These are phyloP conservation scores for Morelia viridis DNA, from an alignment of 2,797 vertebrate genomes.

Conservation along the genomic window DNA sequence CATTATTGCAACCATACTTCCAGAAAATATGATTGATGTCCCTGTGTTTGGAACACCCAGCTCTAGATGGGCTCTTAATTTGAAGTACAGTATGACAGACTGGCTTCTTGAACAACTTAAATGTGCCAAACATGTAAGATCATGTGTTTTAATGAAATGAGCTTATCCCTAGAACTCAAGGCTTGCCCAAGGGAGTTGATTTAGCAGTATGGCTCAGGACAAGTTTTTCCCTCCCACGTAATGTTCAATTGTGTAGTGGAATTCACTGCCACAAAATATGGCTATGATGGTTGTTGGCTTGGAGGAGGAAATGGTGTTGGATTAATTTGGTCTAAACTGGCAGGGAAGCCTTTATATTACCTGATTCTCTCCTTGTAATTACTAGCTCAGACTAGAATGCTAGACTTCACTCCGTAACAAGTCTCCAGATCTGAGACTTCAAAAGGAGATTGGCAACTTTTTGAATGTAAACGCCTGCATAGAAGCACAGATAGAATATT, in stretches of 20 bases:
- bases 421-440: background rate
- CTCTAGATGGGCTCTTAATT: background rate
- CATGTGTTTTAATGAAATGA: background rate
- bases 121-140: background rate
- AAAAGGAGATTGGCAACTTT: background rate
- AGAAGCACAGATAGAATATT: background rate
- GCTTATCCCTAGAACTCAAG: background rate
- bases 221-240: background rate
- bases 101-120: background rate
- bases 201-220: background rate
- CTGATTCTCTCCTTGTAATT: background rate
- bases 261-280: background rate
- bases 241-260: background rate
- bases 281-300: background rate
- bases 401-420: background rate
- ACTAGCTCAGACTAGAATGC: background rate
- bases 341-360: background rate
- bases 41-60: background rate
- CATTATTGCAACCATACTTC: background rate
- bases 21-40: background rate
- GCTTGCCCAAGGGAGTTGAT: background rate
- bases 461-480: background rate
- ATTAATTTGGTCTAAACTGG: background rate
- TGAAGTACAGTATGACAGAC: background rate
- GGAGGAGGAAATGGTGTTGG: background rate